Evolutionary conservation across 2,888 invertebrate species (phyloP), one percentile per base, ranked within the genome.

Genomic region (Subacronicta megacephala): DNA sequence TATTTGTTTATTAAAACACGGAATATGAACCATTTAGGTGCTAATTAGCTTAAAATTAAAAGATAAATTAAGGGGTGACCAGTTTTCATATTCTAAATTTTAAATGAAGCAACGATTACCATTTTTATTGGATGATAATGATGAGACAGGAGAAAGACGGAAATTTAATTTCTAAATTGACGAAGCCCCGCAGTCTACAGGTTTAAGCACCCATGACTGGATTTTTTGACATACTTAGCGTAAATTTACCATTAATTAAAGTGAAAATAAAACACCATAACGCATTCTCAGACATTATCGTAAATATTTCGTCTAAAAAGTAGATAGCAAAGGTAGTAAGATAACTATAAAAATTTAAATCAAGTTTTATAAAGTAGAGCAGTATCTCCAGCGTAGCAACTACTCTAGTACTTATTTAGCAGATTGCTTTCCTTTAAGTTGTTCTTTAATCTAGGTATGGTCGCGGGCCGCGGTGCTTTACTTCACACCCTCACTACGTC

Each of bases 351-450:
- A 41, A 13, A 23, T 13, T 41, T 3, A 31, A 15, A n/a, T 5
- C 0, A 13, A 1, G 4, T 13, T 5, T 47, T 43, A 16, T 13
- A 12, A 80, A 81, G 89, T 90, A 88, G 90, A 93, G 93, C 84
- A 85, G 38, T 72, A 46, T 82, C 55, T 70, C 43, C 10, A 46
- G 40, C 75, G 70, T 67, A 61, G 35, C 66, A 51, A 66, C 72
- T 62, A 75, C 78, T 80, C 81, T 81, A 80, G 86, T 87, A 89
- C 93, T 93, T 94, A 93, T 94, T 94, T 94, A 93, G 92, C 92
- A 93, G 94, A 94, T 94, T 94, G 94, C 94, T 94, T 94, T 90
- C 90, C 90, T 93, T 92, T 92, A 93, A 94, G 93, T 92, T 92
- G 89, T 92, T 92, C 91, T 93, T 92, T 90, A 92, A 93, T 92